Percentiles rank a stretch among this genome's conserved stretches.
These are phyloP conservation scores for Diadema setosum DNA, from an alignment of 35 echinoderm and acorn worm species.

Conservation along the genomic window DNA sequence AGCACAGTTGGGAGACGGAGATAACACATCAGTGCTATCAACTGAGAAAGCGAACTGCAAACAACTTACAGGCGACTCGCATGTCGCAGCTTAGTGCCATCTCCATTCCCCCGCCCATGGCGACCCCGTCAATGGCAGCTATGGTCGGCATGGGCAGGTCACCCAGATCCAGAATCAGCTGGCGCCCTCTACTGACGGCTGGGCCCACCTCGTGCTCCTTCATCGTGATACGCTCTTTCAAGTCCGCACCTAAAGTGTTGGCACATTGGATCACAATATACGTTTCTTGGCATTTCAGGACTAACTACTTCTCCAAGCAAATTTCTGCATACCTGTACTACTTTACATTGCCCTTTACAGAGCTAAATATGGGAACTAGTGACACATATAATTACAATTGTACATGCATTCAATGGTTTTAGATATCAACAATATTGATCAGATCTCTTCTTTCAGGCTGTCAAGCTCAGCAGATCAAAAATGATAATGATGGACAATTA, in stretches of 20 bases:
- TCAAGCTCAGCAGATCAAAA: background rate
- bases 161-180: constrained; percentile 55
- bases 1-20: background rate
- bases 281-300: background rate
- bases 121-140: constrained; percentile 47
- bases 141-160: constrained; percentile 62
- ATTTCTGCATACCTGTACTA: background rate
- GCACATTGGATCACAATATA: background rate
- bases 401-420: too few species aligned
- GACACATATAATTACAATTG: too few species aligned
- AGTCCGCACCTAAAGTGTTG: constrained; percentile 67
- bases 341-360: background rate
- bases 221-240: constrained; percentile 86
- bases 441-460: too few species aligned
- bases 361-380: background rate
- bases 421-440: too few species aligned
- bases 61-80: constrained; percentile 39
- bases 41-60: background rate
- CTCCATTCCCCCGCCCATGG: constrained; percentile 46
- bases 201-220: constrained; percentile 70
- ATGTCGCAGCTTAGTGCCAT: constrained; percentile 57
- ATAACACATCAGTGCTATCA: background rate
- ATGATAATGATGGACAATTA: background rate
- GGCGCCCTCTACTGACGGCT: constrained; percentile 55
- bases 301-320: background rate